A percentile compares a stretch with the other conserved stretches of the same genome.
phyloP scores from a whole-genome alignment of 2,888 invertebrate species.

The Lissocephala sabroskyi region DNA sequence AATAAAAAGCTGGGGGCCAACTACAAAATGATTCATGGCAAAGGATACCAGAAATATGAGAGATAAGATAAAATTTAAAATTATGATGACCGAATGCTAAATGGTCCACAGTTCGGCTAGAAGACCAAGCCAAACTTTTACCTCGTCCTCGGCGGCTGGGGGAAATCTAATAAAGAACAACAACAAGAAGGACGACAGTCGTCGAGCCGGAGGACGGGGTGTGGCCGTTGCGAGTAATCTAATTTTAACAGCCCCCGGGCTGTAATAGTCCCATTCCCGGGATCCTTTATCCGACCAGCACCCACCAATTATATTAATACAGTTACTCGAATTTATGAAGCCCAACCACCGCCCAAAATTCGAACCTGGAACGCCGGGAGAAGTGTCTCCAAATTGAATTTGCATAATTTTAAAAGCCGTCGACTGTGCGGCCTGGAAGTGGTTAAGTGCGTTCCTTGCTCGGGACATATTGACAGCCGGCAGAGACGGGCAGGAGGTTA shows the following conservation, averaged over 20 bases:
- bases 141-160: not conserved
- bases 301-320: conserved; percentile 61
- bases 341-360: not conserved
- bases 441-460: conserved; percentile 39
- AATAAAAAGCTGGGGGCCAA: conserved; percentile 59
- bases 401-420: conserved; percentile 61
- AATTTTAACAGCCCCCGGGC: conserved; percentile 42
- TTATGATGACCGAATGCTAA: conserved; percentile 43
- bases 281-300: conserved; percentile 19
- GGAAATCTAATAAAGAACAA: conserved; percentile 20
- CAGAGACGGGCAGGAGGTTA: conserved; percentile 2
- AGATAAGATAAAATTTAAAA: conserved; percentile 50
- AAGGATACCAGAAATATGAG: conserved; percentile 16
- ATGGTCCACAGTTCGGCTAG: conserved; percentile 17
- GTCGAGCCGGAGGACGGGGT: conserved; percentile 2
- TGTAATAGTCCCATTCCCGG: not conserved
- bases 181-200: no score
- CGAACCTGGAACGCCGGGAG: conserved; percentile 12
- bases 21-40: conserved; percentile 39
- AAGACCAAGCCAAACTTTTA: not conserved
- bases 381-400: conserved; percentile 61
- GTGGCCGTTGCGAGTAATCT: conserved; percentile 51
- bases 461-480: conserved; percentile 40
- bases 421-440: conserved; percentile 59
- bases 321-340: conserved; percentile 62